These are phyloP conservation scores for Matsumurasca onukii DNA, from an alignment of 1,140 invertebrate species.

Conservation along the genomic window DNA sequence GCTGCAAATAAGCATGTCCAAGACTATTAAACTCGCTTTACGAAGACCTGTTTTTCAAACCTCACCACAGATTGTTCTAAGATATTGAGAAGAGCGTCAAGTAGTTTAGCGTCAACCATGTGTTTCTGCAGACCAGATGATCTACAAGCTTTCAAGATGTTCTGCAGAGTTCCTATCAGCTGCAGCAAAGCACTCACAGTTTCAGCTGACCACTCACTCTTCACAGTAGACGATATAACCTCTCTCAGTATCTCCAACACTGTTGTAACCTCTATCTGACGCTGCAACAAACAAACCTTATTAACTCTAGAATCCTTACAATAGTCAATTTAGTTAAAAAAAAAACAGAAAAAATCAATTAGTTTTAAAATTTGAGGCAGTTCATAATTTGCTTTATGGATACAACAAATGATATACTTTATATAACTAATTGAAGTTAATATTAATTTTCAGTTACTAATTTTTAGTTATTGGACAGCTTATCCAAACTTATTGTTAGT, in stretches of 20 bases:
- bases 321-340: background rate
- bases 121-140: background rate
- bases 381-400: too few species aligned
- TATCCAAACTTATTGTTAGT: too few species aligned
- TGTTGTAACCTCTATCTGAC: conserved; percentile 60
- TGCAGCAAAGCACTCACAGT: background rate
- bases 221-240: background rate
- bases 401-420: too few species aligned
- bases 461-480: too few species aligned
- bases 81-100: conserved; percentile 34
- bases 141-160: background rate
- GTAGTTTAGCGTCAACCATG: conserved; percentile 37
- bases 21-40: too few species aligned
- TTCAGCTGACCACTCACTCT: background rate
- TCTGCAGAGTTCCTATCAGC: background rate
- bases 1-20: too few species aligned
- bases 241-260: conserved; percentile 52
- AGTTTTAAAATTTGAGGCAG: too few species aligned
- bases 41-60: too few species aligned
- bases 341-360: conserved; percentile 22
- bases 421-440: too few species aligned
- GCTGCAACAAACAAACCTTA: conserved; percentile 46
- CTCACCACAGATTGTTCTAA: conserved; percentile 34
- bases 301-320: conserved; percentile 3
- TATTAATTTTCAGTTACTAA: too few species aligned